Evolutionary conservation across 2,113 vertebrate genomes (phyloP).

Genomic region (Odocoileus hemionus): DNA sequence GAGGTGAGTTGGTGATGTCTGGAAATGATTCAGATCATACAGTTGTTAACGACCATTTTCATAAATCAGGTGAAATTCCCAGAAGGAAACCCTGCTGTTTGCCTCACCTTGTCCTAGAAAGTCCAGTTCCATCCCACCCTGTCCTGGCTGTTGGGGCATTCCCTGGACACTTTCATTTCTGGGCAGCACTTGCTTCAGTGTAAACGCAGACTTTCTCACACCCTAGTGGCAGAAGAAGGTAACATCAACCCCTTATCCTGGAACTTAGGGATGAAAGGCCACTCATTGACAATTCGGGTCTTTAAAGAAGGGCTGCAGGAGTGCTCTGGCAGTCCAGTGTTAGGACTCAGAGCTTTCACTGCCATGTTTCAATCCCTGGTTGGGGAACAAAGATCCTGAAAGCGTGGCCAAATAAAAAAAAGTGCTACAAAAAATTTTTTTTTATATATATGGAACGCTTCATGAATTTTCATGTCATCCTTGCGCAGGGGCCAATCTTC

Average conservation of each 20-base stretch:
- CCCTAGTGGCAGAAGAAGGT: not conserved
- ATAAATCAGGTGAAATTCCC: not conserved
- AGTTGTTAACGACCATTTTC: not conserved
- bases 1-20: not conserved
- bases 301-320: not conserved
- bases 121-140: not conserved
- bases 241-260: not conserved
- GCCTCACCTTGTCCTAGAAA: not conserved
- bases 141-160: not conserved
- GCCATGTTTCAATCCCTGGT: not conserved
- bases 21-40: not conserved
- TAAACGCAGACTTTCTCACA: not conserved
- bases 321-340: not conserved
- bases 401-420: not conserved
- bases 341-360: not conserved
- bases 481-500: too few species aligned
- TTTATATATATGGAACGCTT: too few species aligned
- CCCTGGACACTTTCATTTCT: not conserved
- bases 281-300: not conserved
- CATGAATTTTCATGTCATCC: too few species aligned
- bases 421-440: not conserved
- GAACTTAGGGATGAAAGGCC: not conserved
- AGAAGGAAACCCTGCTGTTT: not conserved
- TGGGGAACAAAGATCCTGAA: not conserved
- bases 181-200: not conserved